A percentile compares a stretch with the other conserved stretches of the same genome.
Conservation (phyloP, 2,888 invertebrate genomes). For the Blomia tropicalis region DNA sequence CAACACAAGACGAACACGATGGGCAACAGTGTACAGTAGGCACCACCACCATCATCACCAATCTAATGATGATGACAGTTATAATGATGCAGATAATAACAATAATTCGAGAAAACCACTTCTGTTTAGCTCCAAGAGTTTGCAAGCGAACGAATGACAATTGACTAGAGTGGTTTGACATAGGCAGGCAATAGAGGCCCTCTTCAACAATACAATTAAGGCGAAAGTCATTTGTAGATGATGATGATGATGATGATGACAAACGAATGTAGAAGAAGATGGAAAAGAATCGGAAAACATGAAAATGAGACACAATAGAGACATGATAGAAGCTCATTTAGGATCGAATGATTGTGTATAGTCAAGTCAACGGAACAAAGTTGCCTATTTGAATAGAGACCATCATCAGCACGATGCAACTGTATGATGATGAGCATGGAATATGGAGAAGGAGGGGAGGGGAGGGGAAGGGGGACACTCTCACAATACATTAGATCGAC, state of each 20-base stretch:
- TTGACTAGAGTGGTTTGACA: no score
- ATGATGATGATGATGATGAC: no score
- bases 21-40: neutral
- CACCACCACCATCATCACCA: neutral
- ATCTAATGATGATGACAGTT: conserved; percentile 12
- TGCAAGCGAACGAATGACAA: neutral
- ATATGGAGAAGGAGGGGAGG: neutral
- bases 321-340: conserved; percentile 12
- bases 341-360: no score
- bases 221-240: conserved; percentile 8
- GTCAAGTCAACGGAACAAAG: no score
- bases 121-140: neutral
- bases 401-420: no score
- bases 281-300: conserved; percentile 10
- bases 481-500: no score
- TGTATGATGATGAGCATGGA: neutral
- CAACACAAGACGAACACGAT: neutral
- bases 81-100: conserved; percentile 15
- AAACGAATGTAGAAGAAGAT: neutral
- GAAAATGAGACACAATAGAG: conserved; percentile 7
- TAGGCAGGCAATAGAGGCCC: no score
- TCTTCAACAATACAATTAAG: conserved; percentile 13
- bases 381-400: conserved; percentile 11
- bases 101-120: conserved; percentile 11
- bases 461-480: no score